phyloP scores from a whole-genome alignment of 2,797 vertebrate species.

The Hylomyscus alleni region DNA sequence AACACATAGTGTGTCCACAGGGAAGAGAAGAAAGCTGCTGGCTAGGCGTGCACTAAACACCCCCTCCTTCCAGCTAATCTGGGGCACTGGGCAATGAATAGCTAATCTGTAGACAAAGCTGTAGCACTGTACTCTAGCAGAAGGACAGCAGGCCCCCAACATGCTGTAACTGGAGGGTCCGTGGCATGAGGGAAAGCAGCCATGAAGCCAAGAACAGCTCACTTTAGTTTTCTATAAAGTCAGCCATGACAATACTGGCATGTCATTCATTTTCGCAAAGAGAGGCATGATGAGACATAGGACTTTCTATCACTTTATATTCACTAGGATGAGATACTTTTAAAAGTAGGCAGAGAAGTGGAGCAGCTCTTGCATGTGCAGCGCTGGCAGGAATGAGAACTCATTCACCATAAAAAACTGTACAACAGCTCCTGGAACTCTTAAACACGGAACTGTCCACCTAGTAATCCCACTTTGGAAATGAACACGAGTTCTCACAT shows the following conservation, averaged over 20 bases:
- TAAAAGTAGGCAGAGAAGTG: not conserved
- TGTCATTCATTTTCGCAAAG: not conserved
- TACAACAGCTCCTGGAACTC: not conserved
- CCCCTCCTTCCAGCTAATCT: not conserved
- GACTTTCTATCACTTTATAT: not conserved
- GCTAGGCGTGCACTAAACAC: not conserved
- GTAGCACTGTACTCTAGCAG: not conserved
- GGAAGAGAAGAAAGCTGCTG: not conserved
- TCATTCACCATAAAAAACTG: not conserved
- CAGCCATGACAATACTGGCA: slow-evolving; percentile 14
- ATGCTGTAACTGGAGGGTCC: not conserved
- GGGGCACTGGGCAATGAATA: not conserved
- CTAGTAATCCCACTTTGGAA: not conserved
- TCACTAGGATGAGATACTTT: not conserved
- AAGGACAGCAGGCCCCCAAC: not conserved
- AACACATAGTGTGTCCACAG: not conserved
- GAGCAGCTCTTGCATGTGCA: not conserved
- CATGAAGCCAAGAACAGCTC: not conserved
- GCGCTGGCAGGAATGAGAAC: not conserved
- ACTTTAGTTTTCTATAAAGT: not conserved
- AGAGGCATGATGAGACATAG: not conserved
- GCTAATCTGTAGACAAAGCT: not conserved
- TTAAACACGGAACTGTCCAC: not conserved
- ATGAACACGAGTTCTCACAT: not conserved
- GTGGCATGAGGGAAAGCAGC: not conserved